These are phyloP conservation scores for Lacanobia oleracea DNA, from an alignment of 2,888 invertebrate species.

Conservation along the genomic window DNA sequence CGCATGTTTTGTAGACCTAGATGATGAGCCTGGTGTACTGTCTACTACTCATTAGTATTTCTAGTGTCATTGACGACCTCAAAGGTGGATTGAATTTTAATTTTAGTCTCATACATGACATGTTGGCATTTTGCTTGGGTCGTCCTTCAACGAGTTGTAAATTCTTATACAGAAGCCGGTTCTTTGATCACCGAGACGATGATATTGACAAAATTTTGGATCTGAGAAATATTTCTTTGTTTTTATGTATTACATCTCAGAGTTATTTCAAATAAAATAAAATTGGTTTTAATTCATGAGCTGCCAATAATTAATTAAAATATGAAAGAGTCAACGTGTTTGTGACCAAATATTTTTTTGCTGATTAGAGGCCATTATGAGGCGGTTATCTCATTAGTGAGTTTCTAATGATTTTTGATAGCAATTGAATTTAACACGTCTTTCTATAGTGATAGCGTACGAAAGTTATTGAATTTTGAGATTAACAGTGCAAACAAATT, in stretches of 20 bases:
- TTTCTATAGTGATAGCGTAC: not conserved
- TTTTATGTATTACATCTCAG: not conserved
- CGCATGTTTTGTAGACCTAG: conserved; percentile 20
- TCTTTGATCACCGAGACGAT: conserved; percentile 5
- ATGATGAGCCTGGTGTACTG: conserved; percentile 18
- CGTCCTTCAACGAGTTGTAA: conserved; percentile 22
- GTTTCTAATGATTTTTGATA: conserved; percentile 20
- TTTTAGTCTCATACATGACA: conserved; percentile 39
- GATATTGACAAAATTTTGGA: conserved; percentile 19
- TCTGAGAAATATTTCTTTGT: not conserved
- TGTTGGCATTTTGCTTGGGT: conserved; percentile 56
- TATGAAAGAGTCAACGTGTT: conserved; percentile 5
- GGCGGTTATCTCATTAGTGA: conserved; percentile 4
- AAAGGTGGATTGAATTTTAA: conserved; percentile 60
- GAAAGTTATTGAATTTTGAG: not conserved
- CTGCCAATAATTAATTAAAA: conserved; percentile 20
- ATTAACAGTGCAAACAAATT: not conserved
- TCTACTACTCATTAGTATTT: conserved; percentile 30
- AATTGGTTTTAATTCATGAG: not conserved
- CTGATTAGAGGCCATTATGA: conserved; percentile 33
- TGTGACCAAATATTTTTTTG: conserved; percentile 21
- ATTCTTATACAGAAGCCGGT: conserved; percentile 50
- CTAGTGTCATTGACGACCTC: conserved; percentile 48
- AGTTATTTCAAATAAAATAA: not conserved
- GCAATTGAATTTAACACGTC: conserved; percentile 12